Evolutionary conservation across 1,140 invertebrate genomes (phyloP).

Genomic region (Epicauta chinensis): DNA sequence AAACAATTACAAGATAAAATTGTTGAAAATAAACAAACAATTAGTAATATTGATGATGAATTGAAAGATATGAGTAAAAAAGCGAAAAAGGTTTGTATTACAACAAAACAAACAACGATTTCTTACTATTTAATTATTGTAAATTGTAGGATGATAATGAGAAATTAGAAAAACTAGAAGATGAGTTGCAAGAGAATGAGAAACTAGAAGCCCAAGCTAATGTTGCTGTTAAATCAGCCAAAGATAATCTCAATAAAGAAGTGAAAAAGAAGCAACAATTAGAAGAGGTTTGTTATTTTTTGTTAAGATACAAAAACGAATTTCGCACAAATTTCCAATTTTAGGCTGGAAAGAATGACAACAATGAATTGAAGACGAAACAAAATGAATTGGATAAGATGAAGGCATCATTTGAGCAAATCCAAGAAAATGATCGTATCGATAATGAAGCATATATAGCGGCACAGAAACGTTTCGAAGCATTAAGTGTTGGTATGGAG

Average conservation of each 20-base stretch:
- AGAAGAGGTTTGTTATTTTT: slow-evolving; percentile 41
- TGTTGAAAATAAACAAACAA: slow-evolving; percentile 45
- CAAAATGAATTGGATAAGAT: slow-evolving; percentile 60
- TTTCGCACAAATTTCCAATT: neutral
- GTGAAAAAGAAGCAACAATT: slow-evolving; percentile 64
- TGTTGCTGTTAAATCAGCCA: slow-evolving; percentile 61
- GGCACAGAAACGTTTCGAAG: slow-evolving; percentile 76
- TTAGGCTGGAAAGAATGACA: slow-evolving; percentile 63
- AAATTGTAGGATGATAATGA: slow-evolving; percentile 61
- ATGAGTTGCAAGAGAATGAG: slow-evolving; percentile 57
- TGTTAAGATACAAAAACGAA: neutral
- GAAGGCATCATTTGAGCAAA: slow-evolving; percentile 59
- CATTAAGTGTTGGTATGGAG: slow-evolving; percentile 75
- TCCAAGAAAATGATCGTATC: slow-evolving; percentile 60
- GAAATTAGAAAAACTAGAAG: slow-evolving; percentile 59
- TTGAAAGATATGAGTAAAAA: slow-evolving; percentile 41
- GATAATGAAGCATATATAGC: slow-evolving; percentile 62
- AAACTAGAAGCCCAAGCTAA: slow-evolving; percentile 61
- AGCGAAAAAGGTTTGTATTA: slow-evolving; percentile 50
- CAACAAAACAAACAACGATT: neutral
- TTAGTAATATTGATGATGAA: slow-evolving; percentile 34
- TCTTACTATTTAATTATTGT: neutral
- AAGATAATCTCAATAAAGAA: slow-evolving; percentile 64
- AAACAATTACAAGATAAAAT: slow-evolving; percentile 51
- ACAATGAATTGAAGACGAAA: slow-evolving; percentile 57